These are phyloP conservation scores for Aldabrachelys gigantea DNA, from an alignment of 2,113 vertebrate species.

Conservation along the genomic window DNA sequence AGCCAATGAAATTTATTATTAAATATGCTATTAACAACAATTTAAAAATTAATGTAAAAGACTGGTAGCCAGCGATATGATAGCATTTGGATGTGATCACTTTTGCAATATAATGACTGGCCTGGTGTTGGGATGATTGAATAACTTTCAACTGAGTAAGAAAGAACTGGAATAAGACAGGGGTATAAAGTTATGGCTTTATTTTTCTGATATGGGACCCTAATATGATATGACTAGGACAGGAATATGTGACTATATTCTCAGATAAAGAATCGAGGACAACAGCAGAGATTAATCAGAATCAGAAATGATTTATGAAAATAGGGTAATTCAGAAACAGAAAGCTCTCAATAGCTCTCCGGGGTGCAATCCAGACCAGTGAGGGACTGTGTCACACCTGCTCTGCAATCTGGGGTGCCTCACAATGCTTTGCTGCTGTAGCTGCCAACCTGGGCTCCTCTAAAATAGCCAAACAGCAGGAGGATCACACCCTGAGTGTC, in stretches of 20 bases:
- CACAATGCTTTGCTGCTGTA: too few relatives aligned
- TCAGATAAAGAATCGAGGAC: background rate
- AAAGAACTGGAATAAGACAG: background rate
- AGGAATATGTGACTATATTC: background rate
- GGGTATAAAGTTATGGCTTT: background rate
- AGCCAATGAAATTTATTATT: constrained; percentile 49
- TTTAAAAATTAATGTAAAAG: constrained; percentile 48
- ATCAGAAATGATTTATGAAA: constrained; percentile 15
- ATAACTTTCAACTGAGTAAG: constrained; percentile 7
- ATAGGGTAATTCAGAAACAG: constrained; percentile 31
- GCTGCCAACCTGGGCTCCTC: too few relatives aligned
- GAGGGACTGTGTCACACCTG: too few relatives aligned
- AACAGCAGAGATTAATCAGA: constrained; percentile 22
- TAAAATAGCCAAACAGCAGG: too few relatives aligned
- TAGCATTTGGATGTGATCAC: background rate
- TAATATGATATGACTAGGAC: background rate
- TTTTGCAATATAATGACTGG: constrained; percentile 4
- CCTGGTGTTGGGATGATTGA: background rate
- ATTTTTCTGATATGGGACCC: background rate
- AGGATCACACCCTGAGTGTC: too few relatives aligned
- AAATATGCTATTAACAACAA: constrained; percentile 53
- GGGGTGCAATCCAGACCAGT: too few relatives aligned
- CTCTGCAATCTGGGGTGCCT: too few relatives aligned
- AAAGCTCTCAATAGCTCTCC: background rate
- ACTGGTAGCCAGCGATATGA: constrained; percentile 25